These are phyloP conservation scores for Mesorhabditis belari DNA, from an alignment of 2,888 invertebrate species.

Conservation along the genomic window DNA sequence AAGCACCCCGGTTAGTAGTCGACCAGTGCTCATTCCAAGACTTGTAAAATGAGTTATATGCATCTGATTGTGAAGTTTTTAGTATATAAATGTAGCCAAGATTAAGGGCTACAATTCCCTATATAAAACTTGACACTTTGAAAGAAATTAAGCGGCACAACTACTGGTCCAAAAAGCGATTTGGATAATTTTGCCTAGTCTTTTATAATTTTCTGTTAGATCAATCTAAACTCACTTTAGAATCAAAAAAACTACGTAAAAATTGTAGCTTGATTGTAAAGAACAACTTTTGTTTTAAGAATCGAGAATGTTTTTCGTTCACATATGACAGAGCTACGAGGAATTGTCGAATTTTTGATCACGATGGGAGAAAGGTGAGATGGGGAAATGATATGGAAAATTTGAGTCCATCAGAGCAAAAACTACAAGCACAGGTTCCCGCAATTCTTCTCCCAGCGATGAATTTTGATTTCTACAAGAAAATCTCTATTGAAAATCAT, in stretches of 20 bases:
- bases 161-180: too few relatives aligned
- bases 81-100: too few relatives aligned
- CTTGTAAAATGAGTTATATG: too few relatives aligned
- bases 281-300: background rate
- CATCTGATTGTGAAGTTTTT: too few relatives aligned
- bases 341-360: constrained; percentile 44
- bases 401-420: background rate
- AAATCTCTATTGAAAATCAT: constrained; percentile 36
- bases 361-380: constrained; percentile 36
- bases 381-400: constrained; percentile 14
- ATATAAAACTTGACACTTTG: too few relatives aligned
- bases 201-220: too few relatives aligned
- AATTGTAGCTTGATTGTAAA: background rate
- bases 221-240: too few relatives aligned
- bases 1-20: too few relatives aligned
- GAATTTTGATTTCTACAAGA: constrained; percentile 39
- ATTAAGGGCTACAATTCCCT: too few relatives aligned
- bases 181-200: too few relatives aligned
- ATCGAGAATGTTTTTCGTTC: constrained; percentile 34
- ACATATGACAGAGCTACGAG: constrained; percentile 43
- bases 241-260: background rate
- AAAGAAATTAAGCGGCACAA: too few relatives aligned
- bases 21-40: too few relatives aligned
- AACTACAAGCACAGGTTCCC: constrained; percentile 20
- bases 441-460: constrained; percentile 47